These are phyloP conservation scores for Anolis sagrei DNA, from an alignment of 2,113 vertebrate genomes.

Conservation along the genomic window DNA sequence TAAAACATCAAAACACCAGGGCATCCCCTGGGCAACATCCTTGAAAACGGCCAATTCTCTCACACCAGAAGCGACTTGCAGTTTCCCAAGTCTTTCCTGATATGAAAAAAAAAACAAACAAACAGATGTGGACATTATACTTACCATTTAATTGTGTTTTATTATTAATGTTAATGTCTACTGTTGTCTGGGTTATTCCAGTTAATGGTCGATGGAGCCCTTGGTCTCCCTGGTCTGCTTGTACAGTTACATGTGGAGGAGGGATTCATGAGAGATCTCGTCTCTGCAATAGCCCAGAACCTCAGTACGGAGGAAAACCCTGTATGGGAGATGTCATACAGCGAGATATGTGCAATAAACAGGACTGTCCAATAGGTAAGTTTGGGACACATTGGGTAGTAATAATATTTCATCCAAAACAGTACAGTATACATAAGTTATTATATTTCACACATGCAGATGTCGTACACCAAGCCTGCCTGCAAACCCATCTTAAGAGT, in stretches of 20 bases:
- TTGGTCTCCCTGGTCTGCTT: slow-evolving; percentile 96
- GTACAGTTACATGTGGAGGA: slow-evolving; percentile 90
- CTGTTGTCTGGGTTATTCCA: slow-evolving; percentile 53
- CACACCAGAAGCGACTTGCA: too few relatives aligned
- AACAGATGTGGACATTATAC: not conserved
- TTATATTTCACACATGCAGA: not conserved
- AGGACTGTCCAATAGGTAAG: slow-evolving; percentile 90
- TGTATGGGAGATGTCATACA: slow-evolving; percentile 85
- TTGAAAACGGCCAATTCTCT: too few relatives aligned
- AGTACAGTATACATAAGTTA: not conserved
- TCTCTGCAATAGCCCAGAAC: slow-evolving; percentile 90
- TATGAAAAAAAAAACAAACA: too few relatives aligned
- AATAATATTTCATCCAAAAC: not conserved
- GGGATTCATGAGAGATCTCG: slow-evolving; percentile 86
- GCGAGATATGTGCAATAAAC: slow-evolving; percentile 87
- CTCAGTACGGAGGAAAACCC: slow-evolving; percentile 86
- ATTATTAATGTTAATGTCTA: slow-evolving; percentile 25
- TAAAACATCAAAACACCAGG: too few relatives aligned
- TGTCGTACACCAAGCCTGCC: not conserved
- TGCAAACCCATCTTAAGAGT: not conserved
- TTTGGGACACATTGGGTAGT: not conserved
- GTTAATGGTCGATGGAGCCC: slow-evolving; percentile 96
- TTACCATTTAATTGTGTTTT: not conserved
- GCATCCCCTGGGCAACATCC: too few relatives aligned
- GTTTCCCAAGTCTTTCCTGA: too few relatives aligned